Base-by-base conservation (phyloP, 37 sponge, comb jelly and placozoan genomes). In the Halichondria panicea region DNA sequence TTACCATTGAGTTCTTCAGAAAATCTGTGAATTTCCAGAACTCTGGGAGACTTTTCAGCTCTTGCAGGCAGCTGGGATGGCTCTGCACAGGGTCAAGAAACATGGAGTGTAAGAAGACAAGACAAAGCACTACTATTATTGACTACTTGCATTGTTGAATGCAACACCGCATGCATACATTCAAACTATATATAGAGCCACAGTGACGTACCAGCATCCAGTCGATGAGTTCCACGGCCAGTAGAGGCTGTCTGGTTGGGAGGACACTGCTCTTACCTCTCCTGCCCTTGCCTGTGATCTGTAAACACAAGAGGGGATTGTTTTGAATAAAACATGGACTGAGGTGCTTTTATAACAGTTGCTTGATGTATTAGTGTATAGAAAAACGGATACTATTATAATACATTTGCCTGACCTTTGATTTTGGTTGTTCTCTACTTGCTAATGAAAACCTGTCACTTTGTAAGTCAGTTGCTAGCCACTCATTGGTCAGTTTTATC, bases 1-100 rank as follows among this genome's bases (percentile, higher is more conserved):
- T 25, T 68, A 84, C 86, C 86, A 86, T 73, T 30, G 79, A 78
- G 30, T 54, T 27, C 64, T 80, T 48, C 12, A 89, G 84, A 12
- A 62, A 30, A 3, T 28, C 48, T 21, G 34, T 22, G 13, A 89
- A 63, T 28, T 75, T 54, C 80, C 84, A 84, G 53, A 83, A 83
- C 56, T 75, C 52, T 38, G 53, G 65, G 45, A 39, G 19, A 22
- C 60, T 45, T 31, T 75, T 64, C 76, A 89, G 28, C 64, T 75
- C 80, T 46, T 70, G 53, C 46, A 69, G 15, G 38, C 84, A 75
- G 32, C 63, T 27, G 8, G 89, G 84, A 35, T 89, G 84, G 12
- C 34, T 15, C 79, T 85, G 67, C 43, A 78, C 54, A 6, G 21
- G 27, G n/a, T 9, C 11, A 32, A 33, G 28, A 62, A 22, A 66